phyloP scores from a whole-genome alignment of 1,140 invertebrate genomes.

The Aphelinus certus region DNA sequence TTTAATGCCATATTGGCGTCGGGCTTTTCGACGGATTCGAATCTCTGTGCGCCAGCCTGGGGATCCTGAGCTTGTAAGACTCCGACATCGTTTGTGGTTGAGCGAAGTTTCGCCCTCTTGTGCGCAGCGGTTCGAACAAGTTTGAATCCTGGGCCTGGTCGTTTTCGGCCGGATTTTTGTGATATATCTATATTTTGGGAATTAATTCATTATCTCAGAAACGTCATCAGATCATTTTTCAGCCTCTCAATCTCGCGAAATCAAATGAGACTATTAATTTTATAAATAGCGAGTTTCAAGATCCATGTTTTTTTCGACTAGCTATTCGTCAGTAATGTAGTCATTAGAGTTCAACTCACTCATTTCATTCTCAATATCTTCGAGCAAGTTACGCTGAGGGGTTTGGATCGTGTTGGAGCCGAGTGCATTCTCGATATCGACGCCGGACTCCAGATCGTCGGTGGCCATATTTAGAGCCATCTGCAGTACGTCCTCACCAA shows the following conservation, averaged over 20 bases:
- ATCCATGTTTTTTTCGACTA: too few species aligned
- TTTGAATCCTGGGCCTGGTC: slow-evolving; percentile 69
- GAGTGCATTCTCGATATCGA: slow-evolving; percentile 78
- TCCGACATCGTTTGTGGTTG: slow-evolving; percentile 53
- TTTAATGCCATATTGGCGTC: slow-evolving; percentile 86
- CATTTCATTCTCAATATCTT: too few species aligned
- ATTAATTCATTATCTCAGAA: too few species aligned
- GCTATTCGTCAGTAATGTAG: too few species aligned
- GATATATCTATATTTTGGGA: too few species aligned
- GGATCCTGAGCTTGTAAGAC: slow-evolving; percentile 65
- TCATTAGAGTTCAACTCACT: too few species aligned
- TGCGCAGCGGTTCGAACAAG: slow-evolving; percentile 44
- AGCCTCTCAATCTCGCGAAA: too few species aligned
- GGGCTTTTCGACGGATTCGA: slow-evolving; percentile 77
- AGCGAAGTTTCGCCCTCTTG: slow-evolving; percentile 56
- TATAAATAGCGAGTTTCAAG: too few species aligned
- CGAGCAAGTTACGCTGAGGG: background rate
- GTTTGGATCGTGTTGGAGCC: slow-evolving; percentile 75
- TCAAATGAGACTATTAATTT: too few species aligned
- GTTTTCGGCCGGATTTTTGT: background rate
- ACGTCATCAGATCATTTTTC: too few species aligned
- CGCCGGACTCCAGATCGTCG: slow-evolving; percentile 74
- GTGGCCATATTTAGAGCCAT: slow-evolving; percentile 89
- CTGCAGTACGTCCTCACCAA: slow-evolving; percentile 86
- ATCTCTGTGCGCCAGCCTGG: slow-evolving; percentile 41